A percentile compares a stretch with the other conserved stretches of the same genome.
phyloP scores from a whole-genome alignment of 2,113 vertebrate species.

The Balaenoptera acutorostrata region DNA sequence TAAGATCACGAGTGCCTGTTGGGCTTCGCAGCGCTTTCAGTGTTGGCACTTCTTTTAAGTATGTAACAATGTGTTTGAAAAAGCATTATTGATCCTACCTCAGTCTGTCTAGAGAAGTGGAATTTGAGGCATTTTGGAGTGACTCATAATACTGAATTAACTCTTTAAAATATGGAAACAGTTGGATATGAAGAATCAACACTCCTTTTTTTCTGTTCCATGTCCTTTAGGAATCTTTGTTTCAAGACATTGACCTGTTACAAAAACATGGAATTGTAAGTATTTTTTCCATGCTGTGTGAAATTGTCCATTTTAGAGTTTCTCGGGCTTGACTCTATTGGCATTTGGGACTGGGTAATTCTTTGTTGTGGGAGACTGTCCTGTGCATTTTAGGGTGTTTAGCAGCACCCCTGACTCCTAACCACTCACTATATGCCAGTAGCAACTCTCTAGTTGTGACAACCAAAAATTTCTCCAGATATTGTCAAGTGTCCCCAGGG shows the following conservation, averaged over 20 bases:
- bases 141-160: background rate
- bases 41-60: background rate
- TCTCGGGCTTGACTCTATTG: background rate
- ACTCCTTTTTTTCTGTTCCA: background rate
- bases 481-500: background rate
- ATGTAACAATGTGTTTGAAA: background rate
- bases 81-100: background rate
- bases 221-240: constrained; percentile 90
- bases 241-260: constrained; percentile 96
- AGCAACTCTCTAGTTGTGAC: background rate
- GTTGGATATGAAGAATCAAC: constrained; percentile 28
- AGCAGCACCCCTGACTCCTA: background rate
- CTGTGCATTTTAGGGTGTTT: background rate
- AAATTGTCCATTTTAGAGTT: constrained; percentile 4
- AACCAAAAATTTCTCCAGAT: background rate
- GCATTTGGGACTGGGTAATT: background rate
- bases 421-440: background rate
- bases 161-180: constrained; percentile 30
- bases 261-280: constrained; percentile 99
- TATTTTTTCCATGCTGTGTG: constrained; percentile 58
- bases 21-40: background rate
- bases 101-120: background rate
- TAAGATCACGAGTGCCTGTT: background rate
- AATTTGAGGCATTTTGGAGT: constrained; percentile 48
- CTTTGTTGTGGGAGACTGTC: background rate